Conservation (phyloP, 35 echinoderm and acorn worm genomes). For the Heliocidaris erythrogramma region DNA sequence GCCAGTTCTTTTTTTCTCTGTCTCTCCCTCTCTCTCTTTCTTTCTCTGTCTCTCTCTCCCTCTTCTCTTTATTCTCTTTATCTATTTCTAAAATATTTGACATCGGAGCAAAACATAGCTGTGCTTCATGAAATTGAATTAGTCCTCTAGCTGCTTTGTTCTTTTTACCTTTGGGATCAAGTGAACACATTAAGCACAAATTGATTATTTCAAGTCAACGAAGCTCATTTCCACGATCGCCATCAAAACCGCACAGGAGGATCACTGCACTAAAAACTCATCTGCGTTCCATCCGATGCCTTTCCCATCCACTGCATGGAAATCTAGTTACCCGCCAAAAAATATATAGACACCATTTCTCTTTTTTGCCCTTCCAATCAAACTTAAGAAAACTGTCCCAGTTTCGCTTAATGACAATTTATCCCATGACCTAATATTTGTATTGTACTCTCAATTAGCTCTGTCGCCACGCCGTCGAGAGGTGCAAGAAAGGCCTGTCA, state of each 20-base stretch:
- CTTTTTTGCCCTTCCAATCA: not conserved
- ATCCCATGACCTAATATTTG: conserved; percentile 28
- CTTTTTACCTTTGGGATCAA: too few species aligned
- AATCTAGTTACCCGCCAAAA: not conserved
- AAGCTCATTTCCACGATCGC: not conserved
- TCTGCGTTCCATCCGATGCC: not conserved
- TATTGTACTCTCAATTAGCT: conserved; percentile 30
- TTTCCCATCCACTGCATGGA: not conserved
- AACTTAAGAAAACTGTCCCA: conserved; percentile 14
- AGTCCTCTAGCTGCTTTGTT: too few species aligned
- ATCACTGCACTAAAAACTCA: not conserved
- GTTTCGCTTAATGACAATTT: conserved; percentile 30
- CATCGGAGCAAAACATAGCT: too few species aligned
- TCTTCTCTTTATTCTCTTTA: not conserved
- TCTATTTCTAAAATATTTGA: too few species aligned
- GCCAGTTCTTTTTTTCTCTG: not conserved
- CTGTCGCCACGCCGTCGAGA: conserved; percentile 20
- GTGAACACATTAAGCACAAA: not conserved
- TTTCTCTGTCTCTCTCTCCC: not conserved
- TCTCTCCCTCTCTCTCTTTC: not conserved
- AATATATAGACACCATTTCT: not conserved
- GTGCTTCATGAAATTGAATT: too few species aligned
- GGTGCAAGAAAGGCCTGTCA: conserved; percentile 28
- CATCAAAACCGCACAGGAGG: not conserved
- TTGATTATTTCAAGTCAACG: not conserved